These are phyloP conservation scores for Pungitius pungitius DNA, from an alignment of 2,113 vertebrate genomes.

Conservation along the genomic window DNA sequence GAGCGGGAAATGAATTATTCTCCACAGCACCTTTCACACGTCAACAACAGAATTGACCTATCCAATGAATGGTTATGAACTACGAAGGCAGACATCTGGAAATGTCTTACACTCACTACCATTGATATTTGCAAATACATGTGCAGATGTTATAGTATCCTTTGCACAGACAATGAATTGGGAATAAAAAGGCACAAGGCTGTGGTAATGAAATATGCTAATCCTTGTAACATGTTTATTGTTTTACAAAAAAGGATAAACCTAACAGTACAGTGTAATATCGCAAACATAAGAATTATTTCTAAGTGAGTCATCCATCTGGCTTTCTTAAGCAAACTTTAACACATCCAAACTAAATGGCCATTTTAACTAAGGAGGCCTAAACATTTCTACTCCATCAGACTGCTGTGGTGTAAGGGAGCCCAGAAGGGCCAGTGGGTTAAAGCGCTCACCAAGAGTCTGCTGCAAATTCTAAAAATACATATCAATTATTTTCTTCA, in stretches of 20 bases:
- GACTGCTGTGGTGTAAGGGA: too few species aligned
- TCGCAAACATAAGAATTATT: background rate
- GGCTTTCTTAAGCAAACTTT: background rate
- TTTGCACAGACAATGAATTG: background rate
- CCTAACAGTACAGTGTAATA: background rate
- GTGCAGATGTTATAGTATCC: background rate
- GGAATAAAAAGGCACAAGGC: background rate
- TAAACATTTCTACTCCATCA: too few species aligned
- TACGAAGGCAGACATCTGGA: background rate
- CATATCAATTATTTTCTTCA: too few species aligned
- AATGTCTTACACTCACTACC: background rate
- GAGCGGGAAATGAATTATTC: slow-evolving; percentile 39
- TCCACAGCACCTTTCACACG: slow-evolving; percentile 16
- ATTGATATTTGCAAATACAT: background rate
- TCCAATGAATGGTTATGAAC: background rate
- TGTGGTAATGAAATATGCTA: background rate
- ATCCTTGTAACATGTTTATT: background rate
- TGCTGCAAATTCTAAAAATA: too few species aligned
- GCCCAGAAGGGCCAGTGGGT: too few species aligned
- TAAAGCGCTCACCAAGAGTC: too few species aligned
- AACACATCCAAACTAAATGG: background rate
- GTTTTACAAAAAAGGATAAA: background rate
- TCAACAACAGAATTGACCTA: slow-evolving; percentile 18
- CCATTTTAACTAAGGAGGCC: too few species aligned
- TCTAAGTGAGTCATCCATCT: background rate